phyloP scores from a whole-genome alignment of 2,113 vertebrate genomes.

The Euleptes europaea region DNA sequence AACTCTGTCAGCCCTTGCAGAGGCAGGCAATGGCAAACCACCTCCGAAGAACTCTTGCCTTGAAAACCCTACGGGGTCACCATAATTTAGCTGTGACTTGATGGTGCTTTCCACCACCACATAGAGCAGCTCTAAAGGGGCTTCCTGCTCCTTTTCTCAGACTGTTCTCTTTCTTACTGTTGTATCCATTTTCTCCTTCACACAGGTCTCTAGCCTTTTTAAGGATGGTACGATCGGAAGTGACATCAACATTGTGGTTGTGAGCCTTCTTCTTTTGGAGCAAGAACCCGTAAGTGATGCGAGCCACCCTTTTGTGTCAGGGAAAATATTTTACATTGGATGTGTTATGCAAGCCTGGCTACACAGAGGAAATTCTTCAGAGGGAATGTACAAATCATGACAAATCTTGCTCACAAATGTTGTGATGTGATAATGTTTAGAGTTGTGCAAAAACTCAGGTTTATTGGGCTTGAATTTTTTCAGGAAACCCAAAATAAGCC shows the following conservation, averaged over 20 bases:
- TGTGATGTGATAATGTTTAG: background rate
- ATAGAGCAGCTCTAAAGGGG: background rate
- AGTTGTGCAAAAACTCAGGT: no score
- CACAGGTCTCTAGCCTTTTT: constrained; percentile 95
- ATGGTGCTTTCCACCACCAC: no score
- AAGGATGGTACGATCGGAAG: constrained; percentile 97
- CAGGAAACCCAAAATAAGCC: no score
- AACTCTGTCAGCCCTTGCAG: no score
- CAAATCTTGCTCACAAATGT: background rate
- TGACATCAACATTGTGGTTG: constrained; percentile 95
- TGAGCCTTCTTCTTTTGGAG: constrained; percentile 93
- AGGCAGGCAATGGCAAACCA: no score
- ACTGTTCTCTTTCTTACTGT: background rate
- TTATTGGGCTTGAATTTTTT: no score
- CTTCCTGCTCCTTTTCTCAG: background rate
- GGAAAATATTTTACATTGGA: background rate
- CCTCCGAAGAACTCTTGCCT: no score
- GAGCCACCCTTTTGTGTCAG: background rate
- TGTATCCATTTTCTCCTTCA: constrained; percentile 15
- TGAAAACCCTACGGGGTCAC: no score
- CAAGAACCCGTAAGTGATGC: constrained; percentile 90
- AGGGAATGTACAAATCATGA: background rate
- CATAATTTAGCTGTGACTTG: no score
- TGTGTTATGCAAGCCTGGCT: rapidly evolving
- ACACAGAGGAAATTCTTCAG: background rate